Percentiles rank a stretch among this genome's conserved stretches.
phyloP scores from a whole-genome alignment of 2,113 vertebrate species.

The Egretta garzetta region DNA sequence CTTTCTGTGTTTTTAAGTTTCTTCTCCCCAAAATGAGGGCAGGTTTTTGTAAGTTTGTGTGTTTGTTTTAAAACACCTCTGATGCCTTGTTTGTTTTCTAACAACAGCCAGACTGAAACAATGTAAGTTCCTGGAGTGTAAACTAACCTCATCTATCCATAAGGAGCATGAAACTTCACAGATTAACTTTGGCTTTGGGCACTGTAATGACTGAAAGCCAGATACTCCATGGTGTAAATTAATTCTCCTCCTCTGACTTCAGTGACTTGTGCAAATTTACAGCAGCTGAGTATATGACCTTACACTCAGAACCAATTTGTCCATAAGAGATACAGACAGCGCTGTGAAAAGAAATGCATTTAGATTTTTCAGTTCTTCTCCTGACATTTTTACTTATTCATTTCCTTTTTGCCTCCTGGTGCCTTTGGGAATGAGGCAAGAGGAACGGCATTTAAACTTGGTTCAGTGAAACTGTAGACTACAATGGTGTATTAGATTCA shows the following conservation, averaged over 20 bases:
- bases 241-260: not conserved
- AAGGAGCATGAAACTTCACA: not conserved
- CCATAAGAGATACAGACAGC: not conserved
- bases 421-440: not conserved
- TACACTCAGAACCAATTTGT: not conserved
- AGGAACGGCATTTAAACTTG: not conserved
- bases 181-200: not conserved
- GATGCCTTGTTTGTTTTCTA: not conserved
- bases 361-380: not conserved
- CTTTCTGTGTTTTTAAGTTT: not conserved
- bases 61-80: not conserved
- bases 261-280: not conserved
- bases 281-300: not conserved
- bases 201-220: not conserved
- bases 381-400: not conserved
- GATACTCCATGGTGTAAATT: not conserved
- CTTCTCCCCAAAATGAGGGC: fast-evolving
- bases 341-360: not conserved
- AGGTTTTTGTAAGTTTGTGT: not conserved
- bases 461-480: not conserved
- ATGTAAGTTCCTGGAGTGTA: not conserved
- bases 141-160: not conserved
- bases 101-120: not conserved
- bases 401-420: not conserved
- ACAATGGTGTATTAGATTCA: not conserved